phyloP scores from a whole-genome alignment of 2,797 vertebrate species.

The Toxotes lorentzi region DNA sequence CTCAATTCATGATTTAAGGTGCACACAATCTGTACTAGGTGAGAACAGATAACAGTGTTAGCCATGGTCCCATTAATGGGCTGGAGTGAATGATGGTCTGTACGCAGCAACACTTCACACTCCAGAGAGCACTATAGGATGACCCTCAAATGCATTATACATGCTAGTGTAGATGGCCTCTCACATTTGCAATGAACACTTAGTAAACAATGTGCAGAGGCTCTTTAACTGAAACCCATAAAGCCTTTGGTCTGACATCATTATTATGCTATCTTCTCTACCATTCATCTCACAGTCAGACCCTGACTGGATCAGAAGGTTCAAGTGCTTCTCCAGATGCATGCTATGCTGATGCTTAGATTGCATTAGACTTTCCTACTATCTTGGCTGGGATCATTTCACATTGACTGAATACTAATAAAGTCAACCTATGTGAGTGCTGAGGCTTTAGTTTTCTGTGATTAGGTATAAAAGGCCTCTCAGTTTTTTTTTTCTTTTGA shows the following conservation, averaged over 20 bases:
- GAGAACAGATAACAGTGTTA: slow-evolving; percentile 27
- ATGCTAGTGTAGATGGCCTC: slow-evolving; percentile 31
- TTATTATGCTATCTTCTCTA: not conserved
- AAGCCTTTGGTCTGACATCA: slow-evolving; percentile 31
- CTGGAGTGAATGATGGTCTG: slow-evolving; percentile 35
- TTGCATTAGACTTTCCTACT: not conserved
- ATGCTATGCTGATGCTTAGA: not conserved
- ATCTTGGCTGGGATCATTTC: not conserved
- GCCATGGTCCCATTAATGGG: slow-evolving; percentile 34
- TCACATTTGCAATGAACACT: slow-evolving; percentile 33
- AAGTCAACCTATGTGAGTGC: not conserved
- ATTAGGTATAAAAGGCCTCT: not conserved
- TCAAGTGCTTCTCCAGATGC: not conserved
- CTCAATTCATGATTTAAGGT: slow-evolving; percentile 9
- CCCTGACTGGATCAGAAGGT: not conserved
- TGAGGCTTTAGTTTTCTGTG: not conserved
- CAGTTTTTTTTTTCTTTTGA: no score
- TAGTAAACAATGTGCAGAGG: slow-evolving; percentile 33
- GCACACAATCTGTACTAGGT: not conserved
- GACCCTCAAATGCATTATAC: slow-evolving; percentile 57
- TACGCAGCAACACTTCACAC: slow-evolving; percentile 23
- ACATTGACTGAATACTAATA: not conserved
- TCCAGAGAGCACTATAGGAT: slow-evolving; percentile 42
- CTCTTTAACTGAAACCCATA: slow-evolving; percentile 38
- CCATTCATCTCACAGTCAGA: not conserved